These are phyloP conservation scores for Diadophis punctatus DNA, from an alignment of 2,113 vertebrate genomes.

Conservation along the genomic window DNA sequence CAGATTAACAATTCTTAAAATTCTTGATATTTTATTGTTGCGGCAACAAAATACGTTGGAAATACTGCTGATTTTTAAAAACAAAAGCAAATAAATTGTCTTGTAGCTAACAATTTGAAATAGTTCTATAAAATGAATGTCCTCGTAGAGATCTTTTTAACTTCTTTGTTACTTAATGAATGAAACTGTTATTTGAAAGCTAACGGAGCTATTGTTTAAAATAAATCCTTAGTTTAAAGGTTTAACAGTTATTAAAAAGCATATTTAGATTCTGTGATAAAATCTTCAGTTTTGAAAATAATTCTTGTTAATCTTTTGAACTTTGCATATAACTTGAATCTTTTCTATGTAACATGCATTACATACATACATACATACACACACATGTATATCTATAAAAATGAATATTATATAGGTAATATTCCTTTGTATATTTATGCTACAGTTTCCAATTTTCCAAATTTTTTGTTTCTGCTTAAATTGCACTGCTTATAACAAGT, in stretches of 20 bases:
- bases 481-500: conserved; percentile 7
- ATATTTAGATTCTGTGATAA: neutral
- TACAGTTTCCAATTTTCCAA: neutral
- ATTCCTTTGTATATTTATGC: neutral
- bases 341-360: neutral
- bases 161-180: neutral
- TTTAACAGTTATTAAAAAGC: neutral
- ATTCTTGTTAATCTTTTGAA: neutral
- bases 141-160: neutral
- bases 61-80: neutral
- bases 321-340: neutral
- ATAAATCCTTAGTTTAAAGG: neutral
- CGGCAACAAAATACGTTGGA: neutral
- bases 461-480: neutral
- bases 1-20: neutral
- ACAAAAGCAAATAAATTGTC: neutral
- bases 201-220: neutral
- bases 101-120: neutral
- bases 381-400: neutral
- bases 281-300: neutral
- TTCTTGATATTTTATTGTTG: neutral
- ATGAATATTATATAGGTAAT: neutral
- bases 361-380: neutral
- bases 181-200: neutral
- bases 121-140: neutral